phyloP scores from a whole-genome alignment of 2,113 vertebrate genomes.

The Malaclemys terrapin region DNA sequence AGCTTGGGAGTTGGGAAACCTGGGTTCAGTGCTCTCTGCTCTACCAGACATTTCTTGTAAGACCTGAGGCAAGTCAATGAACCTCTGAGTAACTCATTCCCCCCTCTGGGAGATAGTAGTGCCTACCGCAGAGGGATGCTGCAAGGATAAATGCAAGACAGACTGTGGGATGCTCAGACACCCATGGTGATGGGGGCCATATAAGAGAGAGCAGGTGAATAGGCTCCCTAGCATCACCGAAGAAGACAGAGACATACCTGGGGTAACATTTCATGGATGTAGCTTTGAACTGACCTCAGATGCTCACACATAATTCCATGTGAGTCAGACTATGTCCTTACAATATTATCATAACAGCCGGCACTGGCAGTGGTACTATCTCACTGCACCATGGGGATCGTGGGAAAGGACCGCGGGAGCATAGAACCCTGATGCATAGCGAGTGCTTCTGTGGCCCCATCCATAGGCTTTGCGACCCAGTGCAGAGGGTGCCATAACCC shows the following conservation, averaged over 20 bases:
- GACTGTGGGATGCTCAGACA: background rate
- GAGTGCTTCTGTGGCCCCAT: background rate
- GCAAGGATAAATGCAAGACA: background rate
- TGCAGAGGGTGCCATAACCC: background rate
- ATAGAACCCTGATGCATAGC: background rate
- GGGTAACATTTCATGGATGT: background rate
- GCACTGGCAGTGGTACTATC: background rate
- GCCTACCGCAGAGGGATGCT: background rate
- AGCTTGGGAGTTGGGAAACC: background rate
- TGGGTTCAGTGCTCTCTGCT: background rate
- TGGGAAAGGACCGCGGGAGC: background rate
- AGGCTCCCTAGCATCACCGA: background rate
- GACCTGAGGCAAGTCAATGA: background rate
- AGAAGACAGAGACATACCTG: background rate
- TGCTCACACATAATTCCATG: background rate
- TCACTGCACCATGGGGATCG: background rate
- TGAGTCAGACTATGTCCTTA: background rate
- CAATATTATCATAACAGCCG: accelerated
- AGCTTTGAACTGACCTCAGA: background rate
- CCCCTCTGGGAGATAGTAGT: background rate
- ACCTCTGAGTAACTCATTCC: background rate
- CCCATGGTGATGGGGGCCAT: background rate
- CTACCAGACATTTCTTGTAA: background rate
- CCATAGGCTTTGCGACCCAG: background rate
- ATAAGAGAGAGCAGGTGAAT: background rate